Percentiles rank a stretch among this genome's conserved stretches.
These are phyloP conservation scores for Typhlichthys subterraneus DNA, from an alignment of 2,797 vertebrate species.

Conservation along the genomic window DNA sequence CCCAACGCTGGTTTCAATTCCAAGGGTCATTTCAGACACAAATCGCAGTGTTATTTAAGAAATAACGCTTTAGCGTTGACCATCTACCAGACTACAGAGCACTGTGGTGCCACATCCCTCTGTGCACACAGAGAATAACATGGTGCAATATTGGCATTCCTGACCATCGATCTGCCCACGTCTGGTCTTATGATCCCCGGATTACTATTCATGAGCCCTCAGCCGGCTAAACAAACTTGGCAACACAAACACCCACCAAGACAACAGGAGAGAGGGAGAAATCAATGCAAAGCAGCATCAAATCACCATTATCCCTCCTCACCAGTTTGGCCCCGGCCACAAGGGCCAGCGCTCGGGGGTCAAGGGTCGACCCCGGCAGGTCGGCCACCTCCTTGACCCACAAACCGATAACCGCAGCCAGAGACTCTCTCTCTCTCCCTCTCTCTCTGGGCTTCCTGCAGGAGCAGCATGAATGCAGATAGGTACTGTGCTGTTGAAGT, in stretches of 20 bases:
- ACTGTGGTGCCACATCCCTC: constrained; percentile 15
- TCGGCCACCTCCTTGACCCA: constrained; percentile 94
- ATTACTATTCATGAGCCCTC: constrained; percentile 98
- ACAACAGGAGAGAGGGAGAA: constrained; percentile 56
- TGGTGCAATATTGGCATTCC: constrained; percentile 81
- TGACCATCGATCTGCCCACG: constrained; percentile 76
- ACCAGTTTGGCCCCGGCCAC: constrained; percentile 84
- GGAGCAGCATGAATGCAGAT: constrained; percentile 18
- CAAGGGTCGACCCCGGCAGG: constrained; percentile 89
- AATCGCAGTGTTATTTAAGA: background rate
- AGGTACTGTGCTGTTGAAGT: constrained; percentile 51
- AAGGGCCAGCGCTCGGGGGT: constrained; percentile 75
- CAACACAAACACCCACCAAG: constrained; percentile 71
- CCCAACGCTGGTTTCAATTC: no score
- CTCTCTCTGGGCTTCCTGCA: constrained; percentile 50
- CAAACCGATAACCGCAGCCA: constrained; percentile 82
- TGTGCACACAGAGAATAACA: constrained; percentile 45
- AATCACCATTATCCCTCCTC: constrained; percentile 97
- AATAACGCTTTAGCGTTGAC: background rate
- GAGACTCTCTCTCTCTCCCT: constrained; percentile 64
- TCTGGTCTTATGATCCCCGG: constrained; percentile 87
- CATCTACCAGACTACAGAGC: background rate
- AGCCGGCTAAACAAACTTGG: constrained; percentile 96
- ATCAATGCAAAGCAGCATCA: constrained; percentile 97
- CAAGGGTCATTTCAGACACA: no score